Evolutionary conservation across 2,797 vertebrate species (phyloP), one percentile per base, ranked within the genome.

Genomic region (Prunella strophiata): DNA sequence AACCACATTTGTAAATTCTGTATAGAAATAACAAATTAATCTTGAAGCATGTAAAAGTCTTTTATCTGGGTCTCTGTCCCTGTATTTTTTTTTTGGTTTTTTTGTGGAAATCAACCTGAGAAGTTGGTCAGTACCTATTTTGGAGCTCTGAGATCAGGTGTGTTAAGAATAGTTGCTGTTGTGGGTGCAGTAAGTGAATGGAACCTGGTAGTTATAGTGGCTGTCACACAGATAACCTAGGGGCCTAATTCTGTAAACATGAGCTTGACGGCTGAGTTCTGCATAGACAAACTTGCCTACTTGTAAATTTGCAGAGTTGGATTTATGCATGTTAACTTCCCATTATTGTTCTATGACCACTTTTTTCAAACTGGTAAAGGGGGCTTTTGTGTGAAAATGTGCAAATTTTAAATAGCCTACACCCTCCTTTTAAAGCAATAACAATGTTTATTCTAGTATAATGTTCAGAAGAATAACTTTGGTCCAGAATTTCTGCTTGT

Each of bases 11-110:
- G 18, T 88, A 52, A 36, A 36, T 68, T 78, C 25, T 1, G 3
- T 78, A 27, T 19, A 93, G 68, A 74, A 47, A 22, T 78, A 65
- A 77, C 34, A 73, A 84, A 76, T 85, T 52, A 29, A 71, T 85
- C 62, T 71, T 70, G 30, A 88, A 85, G n/a, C n/a, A 59, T 62
- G 62, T 77, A 94, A n/a, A 94, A 90, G 21, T 50, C 59, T 95
- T 95, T 90, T 84, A 76, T 80, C 70, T 63, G 4, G 9, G 13
- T 81, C 59, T 63, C 55, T 87, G 26, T 61, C 6, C 8, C 48
- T 62, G 25, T 83, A 32, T 55, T 77, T 79, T 79, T 34, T 34
- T 4, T 11, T 47, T 12, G 11, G 0, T 2, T 29, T 66, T 74
- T 82, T 59, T 59, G 38, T 68, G 72, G 19, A 93, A 91, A 68